Conservation (phyloP, 2,888 invertebrate genomes). For the Himalopsyche anomala region DNA sequence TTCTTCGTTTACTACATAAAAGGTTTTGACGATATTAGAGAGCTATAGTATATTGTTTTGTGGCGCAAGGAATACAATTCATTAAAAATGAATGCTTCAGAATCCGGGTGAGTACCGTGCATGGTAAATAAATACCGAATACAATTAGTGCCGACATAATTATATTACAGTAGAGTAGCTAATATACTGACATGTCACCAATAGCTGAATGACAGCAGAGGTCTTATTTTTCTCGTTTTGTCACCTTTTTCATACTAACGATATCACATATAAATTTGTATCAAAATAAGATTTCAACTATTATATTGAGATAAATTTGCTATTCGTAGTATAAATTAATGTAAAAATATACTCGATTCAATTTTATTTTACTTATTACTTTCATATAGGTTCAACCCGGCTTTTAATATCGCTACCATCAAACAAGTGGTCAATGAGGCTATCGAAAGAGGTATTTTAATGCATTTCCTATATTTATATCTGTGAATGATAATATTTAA, state of each 20-base stretch:
- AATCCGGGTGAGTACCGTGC: slow-evolving; percentile 82
- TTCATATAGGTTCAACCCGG: slow-evolving; percentile 90
- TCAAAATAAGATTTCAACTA: neutral
- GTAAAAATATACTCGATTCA: no score
- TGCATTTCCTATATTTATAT: slow-evolving; percentile 2
- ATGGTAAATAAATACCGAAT: slow-evolving; percentile 11
- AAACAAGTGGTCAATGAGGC: slow-evolving; percentile 97
- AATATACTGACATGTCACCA: slow-evolving; percentile 51
- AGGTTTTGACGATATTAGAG: slow-evolving; percentile 36
- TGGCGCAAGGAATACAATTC: neutral
- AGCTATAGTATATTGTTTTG: slow-evolving; percentile 26
- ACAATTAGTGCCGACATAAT: neutral
- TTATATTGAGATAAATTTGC: neutral
- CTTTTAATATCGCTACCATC: slow-evolving; percentile 95
- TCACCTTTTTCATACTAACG: neutral
- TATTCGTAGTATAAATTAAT: no score
- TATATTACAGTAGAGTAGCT: neutral
- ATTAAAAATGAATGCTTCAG: slow-evolving; percentile 84
- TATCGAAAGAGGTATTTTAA: slow-evolving; percentile 89
- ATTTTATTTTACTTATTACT: slow-evolving; percentile 47
- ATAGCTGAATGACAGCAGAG: slow-evolving; percentile 41
- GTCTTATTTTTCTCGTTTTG: slow-evolving; percentile 51
- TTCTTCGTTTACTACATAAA: slow-evolving; percentile 49
- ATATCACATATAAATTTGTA: no score
- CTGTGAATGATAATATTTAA: neutral